Base-by-base conservation (phyloP, 2,888 invertebrate species). In the Nephrocerus scutellatus region DNA sequence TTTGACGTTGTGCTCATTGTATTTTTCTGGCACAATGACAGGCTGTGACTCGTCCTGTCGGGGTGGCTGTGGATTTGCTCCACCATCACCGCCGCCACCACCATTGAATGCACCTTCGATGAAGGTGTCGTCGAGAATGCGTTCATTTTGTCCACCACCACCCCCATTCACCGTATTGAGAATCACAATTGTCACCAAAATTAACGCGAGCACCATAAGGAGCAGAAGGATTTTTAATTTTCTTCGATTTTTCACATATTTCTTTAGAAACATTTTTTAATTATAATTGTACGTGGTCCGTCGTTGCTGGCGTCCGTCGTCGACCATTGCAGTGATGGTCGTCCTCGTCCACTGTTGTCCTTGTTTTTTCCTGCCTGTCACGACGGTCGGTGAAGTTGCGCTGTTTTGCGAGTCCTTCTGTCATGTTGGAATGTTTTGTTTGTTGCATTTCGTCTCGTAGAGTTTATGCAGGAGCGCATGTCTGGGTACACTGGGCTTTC, bases 221-320 rank as follows among this genome's bases (percentile, higher is more conserved):
- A 67, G 51, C 29, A 67, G 42, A 29, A 67, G 53, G 21, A 66
- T 59, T 42, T 63, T 63, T 36, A 63, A 53, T 55, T 65, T 67
- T 49, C 62, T 57, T 25, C 66, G 63, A 53, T 59, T 67, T 60
- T 67, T 67, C 31, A 66, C 58, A 54, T 64, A 65, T 52, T 65
- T 67, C 47, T 61, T 64, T n/a, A 66, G 48, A 52, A 64, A 53
- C 65, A 66, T 63, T 53, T 52, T 58, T 36, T n/a, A n/a, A n/a
- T n/a, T n/a, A n/a, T n/a, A n/a, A n/a, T n/a, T n/a, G n/a, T n/a
- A n/a, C n/a, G n/a, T n/a, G n/a, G n/a, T n/a, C n/a, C n/a, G n/a
- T n/a, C n/a, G n/a, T n/a, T n/a, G n/a, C n/a, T n/a, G n/a, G n/a
- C n/a, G n/a, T n/a, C n/a, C 33, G 10, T 23, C 20, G 6, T 10